Conservation (phyloP, 2,797 vertebrate species). For the Typhlichthys subterraneus region DNA sequence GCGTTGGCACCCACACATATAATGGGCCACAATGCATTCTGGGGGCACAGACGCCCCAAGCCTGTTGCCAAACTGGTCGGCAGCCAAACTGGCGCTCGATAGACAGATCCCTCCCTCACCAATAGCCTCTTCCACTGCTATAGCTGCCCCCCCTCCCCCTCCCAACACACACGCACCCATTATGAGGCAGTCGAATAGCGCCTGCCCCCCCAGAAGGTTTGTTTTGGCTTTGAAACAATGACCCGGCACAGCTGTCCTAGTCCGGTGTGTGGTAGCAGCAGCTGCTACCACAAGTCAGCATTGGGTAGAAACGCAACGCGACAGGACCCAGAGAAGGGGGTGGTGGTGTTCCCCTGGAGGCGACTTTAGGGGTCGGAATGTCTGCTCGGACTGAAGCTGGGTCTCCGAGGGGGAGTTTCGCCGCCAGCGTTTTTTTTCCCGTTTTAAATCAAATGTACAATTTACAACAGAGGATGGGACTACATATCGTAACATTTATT, state of each 20-base stretch:
- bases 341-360: constrained; percentile 18
- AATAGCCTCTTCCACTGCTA: constrained; percentile 25
- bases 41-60: constrained; percentile 19
- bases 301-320: constrained; percentile 45
- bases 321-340: not conserved
- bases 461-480: too few relatives aligned
- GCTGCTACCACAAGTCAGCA: constrained; percentile 66
- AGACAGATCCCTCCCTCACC: constrained; percentile 23
- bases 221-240: constrained; percentile 73
- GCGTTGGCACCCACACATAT: constrained; percentile 29
- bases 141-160: not conserved
- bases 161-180: constrained; percentile 36
- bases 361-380: constrained; percentile 61
- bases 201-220: constrained; percentile 62
- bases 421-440: constrained; percentile 9
- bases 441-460: constrained; percentile 25
- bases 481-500: constrained; percentile 53
- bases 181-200: constrained; percentile 49
- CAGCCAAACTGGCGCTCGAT: constrained; percentile 16
- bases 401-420: not conserved
- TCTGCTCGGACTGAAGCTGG: constrained; percentile 40
- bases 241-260: constrained; percentile 81
- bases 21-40: constrained; percentile 40
- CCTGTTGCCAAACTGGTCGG: not conserved
- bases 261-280: constrained; percentile 78